A percentile compares a stretch with the other conserved stretches of the same genome.
Evolutionary conservation across 2,888 invertebrate genomes (phyloP).

Genomic region (Leptura quadrifasciata): DNA sequence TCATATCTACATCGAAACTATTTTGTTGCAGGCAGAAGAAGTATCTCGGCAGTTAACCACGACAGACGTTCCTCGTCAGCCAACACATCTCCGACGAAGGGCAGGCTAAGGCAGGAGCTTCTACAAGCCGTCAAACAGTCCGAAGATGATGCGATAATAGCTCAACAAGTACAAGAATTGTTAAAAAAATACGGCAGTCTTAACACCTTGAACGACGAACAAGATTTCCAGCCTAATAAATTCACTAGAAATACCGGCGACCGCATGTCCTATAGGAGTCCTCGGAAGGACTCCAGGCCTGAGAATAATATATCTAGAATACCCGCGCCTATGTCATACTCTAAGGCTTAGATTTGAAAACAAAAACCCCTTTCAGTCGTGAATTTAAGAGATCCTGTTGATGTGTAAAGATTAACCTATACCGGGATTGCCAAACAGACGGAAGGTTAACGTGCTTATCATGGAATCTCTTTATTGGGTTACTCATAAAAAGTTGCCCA

Average conservation of each 20-base stretch:
- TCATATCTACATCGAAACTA: constrained; percentile 61
- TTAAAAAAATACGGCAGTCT: constrained; percentile 79
- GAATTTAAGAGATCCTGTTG: background rate
- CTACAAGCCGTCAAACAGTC: constrained; percentile 83
- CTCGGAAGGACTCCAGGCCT: constrained; percentile 76
- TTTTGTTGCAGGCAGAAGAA: constrained; percentile 66
- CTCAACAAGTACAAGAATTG: constrained; percentile 84
- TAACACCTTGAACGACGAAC: constrained; percentile 79
- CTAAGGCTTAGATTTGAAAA: constrained; percentile 49
- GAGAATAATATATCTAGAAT: constrained; percentile 75
- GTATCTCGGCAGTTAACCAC: constrained; percentile 71
- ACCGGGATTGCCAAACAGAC: no score
- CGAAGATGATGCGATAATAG: constrained; percentile 83
- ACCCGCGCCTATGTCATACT: constrained; percentile 72
- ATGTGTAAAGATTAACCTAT: no score
- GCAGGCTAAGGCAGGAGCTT: constrained; percentile 83
- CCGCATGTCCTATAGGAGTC: constrained; percentile 70
- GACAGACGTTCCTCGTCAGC: constrained; percentile 75
- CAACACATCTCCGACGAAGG: constrained; percentile 79
- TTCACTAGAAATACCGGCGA: constrained; percentile 56
- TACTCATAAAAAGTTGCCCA: no score
- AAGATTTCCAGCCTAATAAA: constrained; percentile 67
- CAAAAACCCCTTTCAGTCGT: background rate
- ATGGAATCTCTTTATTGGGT: no score
- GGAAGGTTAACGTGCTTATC: no score